These are phyloP conservation scores for Scaptomyza caliginosa DNA, from an alignment of 2,888 invertebrate genomes.

Conservation along the genomic window DNA sequence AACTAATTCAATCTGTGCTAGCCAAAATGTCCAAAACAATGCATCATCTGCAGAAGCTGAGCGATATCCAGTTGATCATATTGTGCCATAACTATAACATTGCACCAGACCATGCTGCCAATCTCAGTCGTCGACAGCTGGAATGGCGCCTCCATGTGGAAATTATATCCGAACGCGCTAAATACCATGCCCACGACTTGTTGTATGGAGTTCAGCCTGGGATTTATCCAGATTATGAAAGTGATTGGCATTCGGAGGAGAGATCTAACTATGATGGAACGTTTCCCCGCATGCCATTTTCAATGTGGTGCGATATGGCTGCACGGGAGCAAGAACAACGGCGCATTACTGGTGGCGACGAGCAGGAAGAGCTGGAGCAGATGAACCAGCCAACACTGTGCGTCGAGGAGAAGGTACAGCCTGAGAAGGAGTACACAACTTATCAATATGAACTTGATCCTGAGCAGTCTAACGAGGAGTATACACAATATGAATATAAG, in stretches of 20 bases:
- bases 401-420: background rate
- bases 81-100: constrained; percentile 45
- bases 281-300: background rate
- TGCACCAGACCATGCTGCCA: background rate
- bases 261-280: too few relatives aligned
- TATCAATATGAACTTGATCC: background rate
- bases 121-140: constrained; percentile 23
- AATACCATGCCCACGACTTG: constrained; percentile 16
- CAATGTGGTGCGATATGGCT: background rate
- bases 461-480: background rate
- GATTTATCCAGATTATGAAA: background rate
- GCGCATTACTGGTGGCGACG: constrained; percentile 34
- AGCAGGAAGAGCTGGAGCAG: background rate
- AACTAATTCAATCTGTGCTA: background rate
- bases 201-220: background rate
- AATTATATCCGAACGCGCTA: constrained; percentile 51
- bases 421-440: background rate
- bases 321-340: background rate
- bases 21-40: constrained; percentile 13
- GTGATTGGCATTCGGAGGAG: background rate
- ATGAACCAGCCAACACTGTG: background rate
- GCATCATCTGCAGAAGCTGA: constrained; percentile 33
- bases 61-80: constrained; percentile 24
- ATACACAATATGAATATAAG: background rate
- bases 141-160: constrained; percentile 55